Base-by-base conservation (phyloP, 2,888 invertebrate species). In the Epinotia nisella region DNA sequence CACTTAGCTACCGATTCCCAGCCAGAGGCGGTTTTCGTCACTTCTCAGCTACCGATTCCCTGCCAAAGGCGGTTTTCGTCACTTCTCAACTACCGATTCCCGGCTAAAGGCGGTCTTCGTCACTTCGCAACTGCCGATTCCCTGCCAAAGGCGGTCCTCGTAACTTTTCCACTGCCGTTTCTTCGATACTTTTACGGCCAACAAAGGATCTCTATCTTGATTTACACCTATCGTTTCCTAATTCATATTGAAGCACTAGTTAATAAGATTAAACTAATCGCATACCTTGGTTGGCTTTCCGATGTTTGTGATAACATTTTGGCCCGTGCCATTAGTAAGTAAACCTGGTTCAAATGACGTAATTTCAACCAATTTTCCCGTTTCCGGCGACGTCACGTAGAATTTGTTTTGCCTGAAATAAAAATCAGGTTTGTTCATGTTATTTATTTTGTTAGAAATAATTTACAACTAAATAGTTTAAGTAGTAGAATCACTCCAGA, bases 261-360 rank as follows among this genome's bases (percentile, higher is more conserved):
- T 24, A 17, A 17, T 10, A 10, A n/a, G 17, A 3, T 59, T 35
- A 17, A 21, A 60, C 7, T 41, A 41, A 39, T 21, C 19, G 53
- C 51, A 45, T 71, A 71, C 71, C 66, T 66, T 71, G 3, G 86
- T 82, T 0, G 93, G 93, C 29, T 68, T 78, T 7, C 93, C 93
- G 3, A 92, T 77, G 70, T 92, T 91, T 0, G 87, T 87, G 15
- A 90, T 76, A 0, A 79, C 87, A 1, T 90, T 86, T 0, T 90
- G 84, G 76, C 90, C 91, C 0, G 94, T 82, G 2, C 78, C 74
- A 76, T 87, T 87, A 17, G 88, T 75, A 53, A 92, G 77, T 65
- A 87, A 85, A 0, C 83, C 82, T 0, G 79, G 77, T 0, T 85
- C 80, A 0, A 82, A 75, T 0, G 87, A 82, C 0, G 85, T 82